These are phyloP conservation scores for Punctoribates punctum DNA, from an alignment of 2,888 invertebrate genomes.

Conservation along the genomic window DNA sequence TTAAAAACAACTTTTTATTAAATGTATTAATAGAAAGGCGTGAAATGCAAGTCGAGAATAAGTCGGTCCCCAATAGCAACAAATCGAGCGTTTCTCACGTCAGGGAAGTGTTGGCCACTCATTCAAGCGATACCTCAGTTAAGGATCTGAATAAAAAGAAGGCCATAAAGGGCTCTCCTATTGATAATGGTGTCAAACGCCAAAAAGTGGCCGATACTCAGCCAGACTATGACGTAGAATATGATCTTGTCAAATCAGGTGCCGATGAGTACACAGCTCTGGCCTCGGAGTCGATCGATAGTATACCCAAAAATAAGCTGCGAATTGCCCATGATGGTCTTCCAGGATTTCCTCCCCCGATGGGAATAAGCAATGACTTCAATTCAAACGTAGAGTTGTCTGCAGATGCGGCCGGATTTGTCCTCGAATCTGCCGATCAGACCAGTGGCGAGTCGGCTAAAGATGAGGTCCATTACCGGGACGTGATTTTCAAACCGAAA, in stretches of 20 bases:
- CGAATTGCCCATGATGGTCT: constrained; percentile 36
- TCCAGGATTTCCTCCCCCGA: constrained; percentile 42
- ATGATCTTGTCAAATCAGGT: constrained; percentile 13
- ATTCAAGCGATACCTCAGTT: not conserved
- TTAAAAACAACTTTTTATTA: not conserved
- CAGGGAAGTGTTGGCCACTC: not conserved
- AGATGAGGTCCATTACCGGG: not conserved
- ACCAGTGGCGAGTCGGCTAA: not conserved
- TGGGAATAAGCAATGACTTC: constrained; percentile 7
- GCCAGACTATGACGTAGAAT: constrained; percentile 9
- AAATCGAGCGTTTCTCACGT: constrained; percentile 8
- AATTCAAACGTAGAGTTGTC: constrained; percentile 36
- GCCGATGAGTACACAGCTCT: constrained; percentile 8
- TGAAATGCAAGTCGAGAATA: not conserved
- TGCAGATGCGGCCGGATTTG: constrained; percentile 41
- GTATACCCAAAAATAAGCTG: not conserved
- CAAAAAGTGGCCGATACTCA: not conserved
- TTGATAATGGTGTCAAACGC: not conserved
- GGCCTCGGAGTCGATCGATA: constrained; percentile 1
- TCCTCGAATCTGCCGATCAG: constrained; percentile 17
- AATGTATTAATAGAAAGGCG: constrained; percentile 6
- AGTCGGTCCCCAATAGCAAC: not conserved
- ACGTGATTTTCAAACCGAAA: not conserved
- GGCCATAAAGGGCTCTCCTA: not conserved
- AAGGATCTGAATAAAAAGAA: not conserved